These are phyloP conservation scores for Muscina levida DNA, from an alignment of 2,888 invertebrate genomes.

Conservation along the genomic window DNA sequence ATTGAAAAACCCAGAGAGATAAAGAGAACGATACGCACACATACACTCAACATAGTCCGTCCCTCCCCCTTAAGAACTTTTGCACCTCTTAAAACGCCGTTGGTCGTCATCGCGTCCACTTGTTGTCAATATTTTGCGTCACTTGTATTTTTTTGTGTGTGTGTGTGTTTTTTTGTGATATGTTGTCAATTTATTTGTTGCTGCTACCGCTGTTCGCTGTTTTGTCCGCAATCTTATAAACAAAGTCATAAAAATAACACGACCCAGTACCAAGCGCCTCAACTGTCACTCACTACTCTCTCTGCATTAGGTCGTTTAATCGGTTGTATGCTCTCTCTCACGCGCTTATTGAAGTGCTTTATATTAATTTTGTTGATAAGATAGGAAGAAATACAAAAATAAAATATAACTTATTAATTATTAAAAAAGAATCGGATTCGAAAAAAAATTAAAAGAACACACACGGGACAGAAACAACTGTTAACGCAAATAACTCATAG, in stretches of 20 bases:
- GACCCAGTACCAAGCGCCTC: not conserved
- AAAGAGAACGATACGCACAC: too few relatives aligned
- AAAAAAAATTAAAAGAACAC: not conserved
- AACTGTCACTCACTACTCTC: not conserved
- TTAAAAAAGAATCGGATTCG: slow-evolving; percentile 19
- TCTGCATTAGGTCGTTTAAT: not conserved
- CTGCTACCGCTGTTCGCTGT: too few relatives aligned
- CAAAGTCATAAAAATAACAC: slow-evolving; percentile 25
- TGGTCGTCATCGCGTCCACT: not conserved
- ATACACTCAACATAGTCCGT: too few relatives aligned
- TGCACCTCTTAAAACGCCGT: too few relatives aligned
- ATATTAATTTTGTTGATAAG: slow-evolving; percentile 57
- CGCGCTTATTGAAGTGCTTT: too few relatives aligned
- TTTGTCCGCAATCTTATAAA: slow-evolving; percentile 25
- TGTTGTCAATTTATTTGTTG: too few relatives aligned
- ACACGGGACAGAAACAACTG: slow-evolving; percentile 24
- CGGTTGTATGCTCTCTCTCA: too few relatives aligned
- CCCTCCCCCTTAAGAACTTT: too few relatives aligned
- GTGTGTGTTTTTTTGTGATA: not conserved
- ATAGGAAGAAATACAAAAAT: slow-evolving; percentile 44
- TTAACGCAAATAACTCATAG: not conserved
- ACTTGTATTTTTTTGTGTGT: slow-evolving; percentile 14
- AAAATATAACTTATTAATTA: slow-evolving; percentile 25
- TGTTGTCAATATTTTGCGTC: slow-evolving; percentile 14
- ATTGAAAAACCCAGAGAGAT: too few relatives aligned